phyloP scores from a whole-genome alignment of 2,888 invertebrate species.

The Cremastinae sp. region DNA sequence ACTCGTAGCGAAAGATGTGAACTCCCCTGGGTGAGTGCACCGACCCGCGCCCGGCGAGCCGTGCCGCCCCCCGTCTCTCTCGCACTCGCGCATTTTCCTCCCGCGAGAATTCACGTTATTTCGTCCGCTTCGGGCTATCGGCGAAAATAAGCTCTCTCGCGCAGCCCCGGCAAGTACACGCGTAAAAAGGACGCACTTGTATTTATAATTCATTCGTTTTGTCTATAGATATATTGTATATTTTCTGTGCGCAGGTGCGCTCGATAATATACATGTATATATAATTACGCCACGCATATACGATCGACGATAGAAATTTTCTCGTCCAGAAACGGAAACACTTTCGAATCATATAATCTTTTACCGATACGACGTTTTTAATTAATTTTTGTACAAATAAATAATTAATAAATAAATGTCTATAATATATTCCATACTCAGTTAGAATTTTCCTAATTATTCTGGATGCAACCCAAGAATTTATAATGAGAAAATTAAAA shows the following conservation, averaged over 20 bases:
- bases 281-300: constrained; percentile 40
- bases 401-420: no score
- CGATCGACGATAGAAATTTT: constrained; percentile 22
- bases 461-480: no score
- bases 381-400: no score
- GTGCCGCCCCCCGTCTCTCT: constrained; percentile 10
- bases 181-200: background rate
- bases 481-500: background rate
- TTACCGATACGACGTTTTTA: no score
- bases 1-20: constrained; percentile 39
- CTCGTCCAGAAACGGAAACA: no score
- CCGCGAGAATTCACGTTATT: constrained; percentile 54
- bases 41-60: constrained; percentile 48
- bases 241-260: constrained; percentile 47
- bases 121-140: constrained; percentile 18
- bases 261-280: constrained; percentile 16
- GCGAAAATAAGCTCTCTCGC: constrained; percentile 28
- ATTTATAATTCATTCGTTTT: background rate
- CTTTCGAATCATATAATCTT: no score
- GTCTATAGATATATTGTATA: constrained; percentile 11
- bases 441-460: no score
- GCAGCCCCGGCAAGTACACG: background rate
- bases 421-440: no score
- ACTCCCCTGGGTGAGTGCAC: constrained; percentile 47
- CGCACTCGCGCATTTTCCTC: constrained; percentile 61